These are phyloP conservation scores for Idaea biselata DNA, from an alignment of 2,888 invertebrate genomes.

Conservation along the genomic window DNA sequence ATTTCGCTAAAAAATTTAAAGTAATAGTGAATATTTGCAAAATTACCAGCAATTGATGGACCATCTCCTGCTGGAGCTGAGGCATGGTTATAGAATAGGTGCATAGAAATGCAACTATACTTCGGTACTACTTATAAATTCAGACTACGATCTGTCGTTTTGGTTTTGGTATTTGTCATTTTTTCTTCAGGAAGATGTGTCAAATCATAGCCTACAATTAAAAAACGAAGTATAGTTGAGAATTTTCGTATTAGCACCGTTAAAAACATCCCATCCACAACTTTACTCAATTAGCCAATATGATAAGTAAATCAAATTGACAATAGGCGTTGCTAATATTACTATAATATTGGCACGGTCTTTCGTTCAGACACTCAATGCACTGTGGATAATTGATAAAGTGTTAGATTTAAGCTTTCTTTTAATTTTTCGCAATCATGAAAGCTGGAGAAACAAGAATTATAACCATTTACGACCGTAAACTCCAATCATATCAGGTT, in stretches of 20 bases:
- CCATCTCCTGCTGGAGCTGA: no score
- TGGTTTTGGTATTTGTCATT: no score
- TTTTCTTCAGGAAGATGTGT: no score
- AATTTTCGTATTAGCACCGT: background rate
- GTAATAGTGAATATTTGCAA: no score
- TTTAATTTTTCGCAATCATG: constrained; percentile 13
- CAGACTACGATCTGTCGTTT: no score
- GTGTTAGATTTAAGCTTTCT: constrained; percentile 35
- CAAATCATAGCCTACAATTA: no score
- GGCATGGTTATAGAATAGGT: no score
- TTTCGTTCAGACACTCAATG: constrained; percentile 43
- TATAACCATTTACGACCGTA: background rate
- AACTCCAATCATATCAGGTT: background rate
- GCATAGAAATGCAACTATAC: no score
- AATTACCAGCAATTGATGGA: no score
- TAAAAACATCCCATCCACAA: background rate
- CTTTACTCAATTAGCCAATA: constrained; percentile 14
- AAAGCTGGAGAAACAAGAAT: constrained; percentile 8
- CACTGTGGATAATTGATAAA: constrained; percentile 56
- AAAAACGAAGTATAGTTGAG: no score
- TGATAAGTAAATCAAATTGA: constrained; percentile 47
- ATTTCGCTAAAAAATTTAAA: no score
- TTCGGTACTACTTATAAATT: no score
- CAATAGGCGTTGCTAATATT: constrained; percentile 46
- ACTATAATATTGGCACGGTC: constrained; percentile 42